These are phyloP conservation scores for Acrobasis repandana DNA, from an alignment of 2,888 invertebrate species.

Conservation along the genomic window DNA sequence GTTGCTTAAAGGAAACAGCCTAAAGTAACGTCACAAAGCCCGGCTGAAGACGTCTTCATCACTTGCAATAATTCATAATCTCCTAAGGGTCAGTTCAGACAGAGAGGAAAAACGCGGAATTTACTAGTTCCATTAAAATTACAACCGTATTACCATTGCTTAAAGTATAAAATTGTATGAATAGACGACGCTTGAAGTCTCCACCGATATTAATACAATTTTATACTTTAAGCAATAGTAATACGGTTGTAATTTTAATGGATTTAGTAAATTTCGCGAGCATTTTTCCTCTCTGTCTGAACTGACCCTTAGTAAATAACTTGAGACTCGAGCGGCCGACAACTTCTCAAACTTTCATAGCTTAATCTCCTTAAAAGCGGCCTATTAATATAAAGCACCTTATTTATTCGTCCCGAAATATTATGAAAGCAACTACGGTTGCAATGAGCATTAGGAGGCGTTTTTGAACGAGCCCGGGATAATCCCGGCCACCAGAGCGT, in stretches of 20 bases:
- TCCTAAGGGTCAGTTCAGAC: too few relatives aligned
- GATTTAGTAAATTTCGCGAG: too few relatives aligned
- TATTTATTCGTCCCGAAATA: slow-evolving; percentile 45
- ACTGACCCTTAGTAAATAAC: slow-evolving; percentile 45
- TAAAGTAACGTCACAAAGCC: slow-evolving; percentile 32
- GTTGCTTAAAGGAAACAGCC: slow-evolving; percentile 22
- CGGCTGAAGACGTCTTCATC: slow-evolving; percentile 38
- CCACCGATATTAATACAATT: too few relatives aligned
- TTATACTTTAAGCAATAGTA: too few relatives aligned
- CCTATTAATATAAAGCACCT: slow-evolving; percentile 50
- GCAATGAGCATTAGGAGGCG: slow-evolving; percentile 32
- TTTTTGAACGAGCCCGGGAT: slow-evolving; percentile 41
- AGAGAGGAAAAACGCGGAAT: too few relatives aligned
- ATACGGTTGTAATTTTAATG: too few relatives aligned
- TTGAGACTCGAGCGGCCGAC: slow-evolving; percentile 37
- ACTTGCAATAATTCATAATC: slow-evolving; percentile 53
- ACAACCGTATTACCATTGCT: too few relatives aligned
- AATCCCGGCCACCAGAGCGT: slow-evolving; percentile 45
- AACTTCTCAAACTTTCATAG: slow-evolving; percentile 52
- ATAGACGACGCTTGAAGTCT: too few relatives aligned
- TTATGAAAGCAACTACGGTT: slow-evolving; percentile 32
- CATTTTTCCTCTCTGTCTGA: too few relatives aligned
- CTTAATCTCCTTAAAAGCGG: slow-evolving; percentile 53
- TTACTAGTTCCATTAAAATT: too few relatives aligned
- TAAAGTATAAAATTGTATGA: too few relatives aligned